Conservation (phyloP, 2,113 vertebrate species). For the Cheirogaleus medius region DNA sequence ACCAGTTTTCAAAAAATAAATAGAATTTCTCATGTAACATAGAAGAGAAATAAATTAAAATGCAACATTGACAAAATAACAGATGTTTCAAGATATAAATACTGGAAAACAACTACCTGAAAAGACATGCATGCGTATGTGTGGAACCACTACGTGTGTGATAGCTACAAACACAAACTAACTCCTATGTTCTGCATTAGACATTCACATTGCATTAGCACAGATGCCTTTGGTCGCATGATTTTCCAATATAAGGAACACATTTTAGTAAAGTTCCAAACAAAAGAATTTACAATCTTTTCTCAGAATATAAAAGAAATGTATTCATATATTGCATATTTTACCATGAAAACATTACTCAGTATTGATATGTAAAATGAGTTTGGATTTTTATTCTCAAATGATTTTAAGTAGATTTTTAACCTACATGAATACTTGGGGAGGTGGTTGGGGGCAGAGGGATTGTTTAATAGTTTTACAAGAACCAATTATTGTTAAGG, state of each 20-base stretch:
- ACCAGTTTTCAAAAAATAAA: background rate
- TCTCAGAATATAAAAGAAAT: background rate
- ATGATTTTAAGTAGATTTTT: background rate
- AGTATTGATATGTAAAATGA: background rate
- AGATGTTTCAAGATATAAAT: background rate
- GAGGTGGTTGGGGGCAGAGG: background rate
- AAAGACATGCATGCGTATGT: background rate
- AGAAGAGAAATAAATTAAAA: background rate
- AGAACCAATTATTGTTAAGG: background rate
- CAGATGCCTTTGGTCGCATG: background rate
- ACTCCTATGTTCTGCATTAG: background rate
- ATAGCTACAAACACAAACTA: background rate
- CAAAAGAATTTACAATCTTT: background rate
- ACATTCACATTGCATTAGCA: background rate
- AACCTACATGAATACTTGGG: background rate
- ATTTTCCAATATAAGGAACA: background rate
- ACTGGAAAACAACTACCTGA: background rate
- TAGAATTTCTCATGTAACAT: background rate
- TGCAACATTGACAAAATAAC: background rate
- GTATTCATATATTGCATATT: background rate
- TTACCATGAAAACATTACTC: background rate
- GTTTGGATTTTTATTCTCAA: background rate
- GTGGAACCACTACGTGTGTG: background rate
- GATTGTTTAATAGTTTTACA: background rate
- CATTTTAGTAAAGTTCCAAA: slow-evolving; percentile 22